Conservation (phyloP, 2,113 vertebrate genomes). For the Xenopus laevis region DNA sequence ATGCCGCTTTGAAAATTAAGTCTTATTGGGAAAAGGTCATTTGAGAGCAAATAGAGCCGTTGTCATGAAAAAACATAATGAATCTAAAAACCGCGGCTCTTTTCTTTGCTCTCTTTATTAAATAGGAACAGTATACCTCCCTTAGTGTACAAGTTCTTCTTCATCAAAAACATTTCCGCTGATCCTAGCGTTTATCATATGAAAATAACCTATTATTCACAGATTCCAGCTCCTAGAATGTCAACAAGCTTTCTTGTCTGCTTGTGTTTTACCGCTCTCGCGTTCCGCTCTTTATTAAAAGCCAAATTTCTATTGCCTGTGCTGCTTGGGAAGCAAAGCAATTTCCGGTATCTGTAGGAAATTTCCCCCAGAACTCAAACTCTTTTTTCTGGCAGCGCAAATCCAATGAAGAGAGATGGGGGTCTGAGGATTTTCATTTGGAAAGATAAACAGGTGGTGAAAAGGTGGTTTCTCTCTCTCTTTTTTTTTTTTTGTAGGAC, state of each 20-base stretch:
- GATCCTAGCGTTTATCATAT: conserved; percentile 53
- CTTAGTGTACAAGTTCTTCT: conserved; percentile 51
- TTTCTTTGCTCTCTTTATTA: conserved; percentile 25
- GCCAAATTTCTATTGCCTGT: conserved; percentile 15
- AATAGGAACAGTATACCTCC: conserved; percentile 42
- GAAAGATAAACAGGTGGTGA: no score
- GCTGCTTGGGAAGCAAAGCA: no score
- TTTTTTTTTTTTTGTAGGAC: no score
- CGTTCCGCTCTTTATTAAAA: conserved; percentile 37
- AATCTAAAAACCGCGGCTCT: conserved; percentile 41
- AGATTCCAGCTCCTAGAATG: conserved; percentile 47
- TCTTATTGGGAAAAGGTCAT: conserved; percentile 58
- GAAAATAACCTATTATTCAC: conserved; percentile 57
- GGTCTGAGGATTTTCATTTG: no score
- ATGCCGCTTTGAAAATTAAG: conserved; percentile 54
- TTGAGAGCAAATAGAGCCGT: conserved; percentile 44
- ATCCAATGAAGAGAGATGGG: no score
- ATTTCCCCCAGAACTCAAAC: no score
- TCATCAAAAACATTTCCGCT: conserved; percentile 47
- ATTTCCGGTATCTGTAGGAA: no score
- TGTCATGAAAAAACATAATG: conserved; percentile 51
- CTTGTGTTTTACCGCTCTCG: conserved; percentile 32
- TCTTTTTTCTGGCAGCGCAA: no score
- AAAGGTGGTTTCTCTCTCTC: no score
- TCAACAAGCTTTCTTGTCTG: conserved; percentile 11